Evolutionary conservation across 2,888 invertebrate genomes (phyloP), one percentile per base, ranked within the genome.

Genomic region (Euzetes globulus): DNA sequence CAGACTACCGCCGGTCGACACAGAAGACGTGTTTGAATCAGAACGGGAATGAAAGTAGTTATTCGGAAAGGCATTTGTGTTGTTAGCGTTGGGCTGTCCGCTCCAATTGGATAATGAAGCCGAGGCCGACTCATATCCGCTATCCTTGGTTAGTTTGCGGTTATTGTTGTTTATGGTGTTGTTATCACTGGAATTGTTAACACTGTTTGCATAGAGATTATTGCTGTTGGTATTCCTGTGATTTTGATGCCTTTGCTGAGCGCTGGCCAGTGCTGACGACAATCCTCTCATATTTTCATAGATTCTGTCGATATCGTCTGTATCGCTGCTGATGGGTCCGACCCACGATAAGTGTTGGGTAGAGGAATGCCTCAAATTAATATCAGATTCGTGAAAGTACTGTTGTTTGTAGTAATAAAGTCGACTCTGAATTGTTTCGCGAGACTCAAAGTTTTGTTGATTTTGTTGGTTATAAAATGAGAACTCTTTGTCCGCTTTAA

Each of bases 141-240:
- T 71, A 52, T 74, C 74, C 58, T 74, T 74, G 1, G 74, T 74
- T 27, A 74, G 37, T 45, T 74, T 74, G 7, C 74, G 71, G n/a
- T 63, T 65, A 37, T 47, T 29, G 27, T 37, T 22, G 19, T 47
- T 47, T 2, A 47, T 41, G 41, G 22, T 65, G 41, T 37, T 65
- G 13, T 41, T 41, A 41, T 65, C 41, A 65, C 19, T 41, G 19
- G 17, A 33, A 37, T 9, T 19, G 65, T 65, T 65, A 65, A 65
- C 65, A 41, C 22, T 41, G 19, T 41, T 65, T 19, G 19, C 22
- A 19, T 73, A 50, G 13, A 68, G 4, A 68, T 68, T 74, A 29
- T 50, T 71, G 27, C 15, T 70, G 27, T 68, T 27, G 70, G 68
- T 13, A 50, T 68, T 55, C 19, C 70, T 45, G 13, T 45, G 68